phyloP scores from a whole-genome alignment of 2,888 invertebrate species.

The Eristalinus aeneus region DNA sequence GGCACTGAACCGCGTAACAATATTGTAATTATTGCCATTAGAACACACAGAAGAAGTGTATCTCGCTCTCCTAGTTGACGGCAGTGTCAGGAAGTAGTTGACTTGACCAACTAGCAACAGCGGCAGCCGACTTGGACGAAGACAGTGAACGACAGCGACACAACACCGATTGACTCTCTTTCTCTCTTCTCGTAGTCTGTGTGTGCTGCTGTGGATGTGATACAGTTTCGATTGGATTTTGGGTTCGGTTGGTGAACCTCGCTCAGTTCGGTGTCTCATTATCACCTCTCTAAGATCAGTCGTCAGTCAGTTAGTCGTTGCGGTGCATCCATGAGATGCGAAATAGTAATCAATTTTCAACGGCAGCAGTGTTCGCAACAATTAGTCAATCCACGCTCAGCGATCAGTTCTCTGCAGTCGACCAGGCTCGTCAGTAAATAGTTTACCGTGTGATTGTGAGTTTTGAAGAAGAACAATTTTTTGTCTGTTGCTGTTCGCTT shows the following conservation, averaged over 20 bases:
- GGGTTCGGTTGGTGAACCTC: conserved; percentile 55
- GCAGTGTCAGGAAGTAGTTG: conserved; percentile 34
- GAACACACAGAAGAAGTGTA: conserved; percentile 38
- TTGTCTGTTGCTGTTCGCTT: neutral
- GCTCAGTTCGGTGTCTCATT: conserved; percentile 64
- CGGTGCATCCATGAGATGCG: conserved; percentile 67
- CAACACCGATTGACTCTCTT: conserved; percentile 22
- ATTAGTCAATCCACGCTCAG: neutral
- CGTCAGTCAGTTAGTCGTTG: conserved; percentile 67
- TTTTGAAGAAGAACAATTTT: neutral
- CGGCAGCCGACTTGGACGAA: neutral
- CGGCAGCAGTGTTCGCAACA: conserved; percentile 22
- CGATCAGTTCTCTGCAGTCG: conserved; percentile 38
- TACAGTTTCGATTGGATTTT: conserved; percentile 70
- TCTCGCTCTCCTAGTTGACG: conserved; percentile 64
- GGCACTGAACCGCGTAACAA: conserved; percentile 81
- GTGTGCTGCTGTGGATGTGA: conserved; percentile 53
- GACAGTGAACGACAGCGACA: neutral
- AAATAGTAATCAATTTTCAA: conserved; percentile 48
- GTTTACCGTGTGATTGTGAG: conserved; percentile 26
- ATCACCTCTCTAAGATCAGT: conserved; percentile 70
- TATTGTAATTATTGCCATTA: conserved; percentile 72
- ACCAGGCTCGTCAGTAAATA: neutral
- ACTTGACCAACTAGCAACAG: conserved; percentile 46
- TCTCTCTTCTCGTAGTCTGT: conserved; percentile 33